phyloP scores from a whole-genome alignment of 2,888 invertebrate species.

The Hyles lineata region DNA sequence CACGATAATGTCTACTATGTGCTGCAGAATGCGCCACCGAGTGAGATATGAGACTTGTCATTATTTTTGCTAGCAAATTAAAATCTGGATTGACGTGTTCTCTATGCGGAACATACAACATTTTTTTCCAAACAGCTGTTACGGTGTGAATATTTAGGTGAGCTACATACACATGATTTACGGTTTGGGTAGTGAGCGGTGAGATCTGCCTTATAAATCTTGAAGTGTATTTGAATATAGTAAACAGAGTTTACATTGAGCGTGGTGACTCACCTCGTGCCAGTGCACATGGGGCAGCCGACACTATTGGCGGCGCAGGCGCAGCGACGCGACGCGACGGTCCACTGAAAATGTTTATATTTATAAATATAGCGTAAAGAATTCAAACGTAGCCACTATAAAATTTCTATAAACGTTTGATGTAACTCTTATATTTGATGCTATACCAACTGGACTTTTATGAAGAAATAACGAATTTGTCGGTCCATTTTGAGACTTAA shows the following conservation, averaged over 20 bases:
- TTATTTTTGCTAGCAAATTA: not conserved
- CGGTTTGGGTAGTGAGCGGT: conserved; percentile 23
- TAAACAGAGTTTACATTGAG: conserved; percentile 49
- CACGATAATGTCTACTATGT: conserved; percentile 47
- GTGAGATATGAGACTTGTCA: not conserved
- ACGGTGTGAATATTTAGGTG: conserved; percentile 11
- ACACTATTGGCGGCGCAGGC: conserved; percentile 59
- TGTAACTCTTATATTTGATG: not conserved
- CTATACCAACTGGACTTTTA: not conserved
- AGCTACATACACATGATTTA: conserved; percentile 28
- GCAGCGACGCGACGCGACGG: conserved; percentile 58
- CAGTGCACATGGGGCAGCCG: conserved; percentile 73
- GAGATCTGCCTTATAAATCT: conserved; percentile 28
- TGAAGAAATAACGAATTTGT: not conserved
- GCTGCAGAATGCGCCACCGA: conserved; percentile 28
- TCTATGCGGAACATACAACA: not conserved
- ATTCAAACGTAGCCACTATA: not conserved
- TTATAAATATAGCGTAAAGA: not conserved
- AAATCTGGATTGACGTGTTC: not conserved
- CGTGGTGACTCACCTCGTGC: conserved; percentile 79
- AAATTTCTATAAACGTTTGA: not conserved
- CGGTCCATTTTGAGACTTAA: not conserved
- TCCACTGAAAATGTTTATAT: conserved; percentile 63
- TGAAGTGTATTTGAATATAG: conserved; percentile 29
- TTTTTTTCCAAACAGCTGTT: conserved; percentile 4